These are phyloP conservation scores for Lasioglossum vierecki DNA, from an alignment of 2,888 invertebrate genomes.

Conservation along the genomic window DNA sequence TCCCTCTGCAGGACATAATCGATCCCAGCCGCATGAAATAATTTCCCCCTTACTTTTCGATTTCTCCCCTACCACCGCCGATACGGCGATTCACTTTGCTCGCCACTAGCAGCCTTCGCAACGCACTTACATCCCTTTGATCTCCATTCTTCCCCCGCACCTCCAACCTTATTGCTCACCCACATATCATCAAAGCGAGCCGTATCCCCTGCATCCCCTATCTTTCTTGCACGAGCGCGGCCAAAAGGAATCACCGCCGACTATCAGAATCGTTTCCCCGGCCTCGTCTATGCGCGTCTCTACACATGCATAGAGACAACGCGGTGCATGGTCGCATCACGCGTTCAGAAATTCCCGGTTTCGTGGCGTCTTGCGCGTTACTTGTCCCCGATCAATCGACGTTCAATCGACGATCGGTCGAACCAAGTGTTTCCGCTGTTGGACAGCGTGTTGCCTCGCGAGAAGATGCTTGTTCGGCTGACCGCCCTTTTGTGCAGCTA, in stretches of 20 bases:
- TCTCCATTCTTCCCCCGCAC: background rate
- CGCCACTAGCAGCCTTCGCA: background rate
- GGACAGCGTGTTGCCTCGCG: background rate
- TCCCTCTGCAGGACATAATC: background rate
- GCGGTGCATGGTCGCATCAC: background rate
- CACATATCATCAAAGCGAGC: slow-evolving; percentile 1
- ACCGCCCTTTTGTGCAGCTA: background rate
- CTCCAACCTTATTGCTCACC: background rate
- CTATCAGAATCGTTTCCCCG: background rate
- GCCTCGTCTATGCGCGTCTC: background rate
- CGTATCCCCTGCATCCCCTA: background rate
- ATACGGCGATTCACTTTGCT: background rate
- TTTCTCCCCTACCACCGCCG: background rate
- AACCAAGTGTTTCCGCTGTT: slow-evolving; percentile 1
- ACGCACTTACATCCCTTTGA: slow-evolving; percentile 16
- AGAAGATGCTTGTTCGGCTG: background rate
- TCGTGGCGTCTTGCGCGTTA: background rate
- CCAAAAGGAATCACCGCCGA: background rate
- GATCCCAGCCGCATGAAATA: background rate
- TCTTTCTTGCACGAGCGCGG: background rate
- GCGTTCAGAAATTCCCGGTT: background rate
- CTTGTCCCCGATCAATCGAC: background rate
- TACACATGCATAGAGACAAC: background rate
- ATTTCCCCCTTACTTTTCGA: background rate
- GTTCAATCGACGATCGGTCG: background rate